Percentiles rank a stretch among this genome's conserved stretches.
These are phyloP conservation scores for Cosmopolites sordidus DNA, from an alignment of 2,888 invertebrate genomes.

Conservation along the genomic window DNA sequence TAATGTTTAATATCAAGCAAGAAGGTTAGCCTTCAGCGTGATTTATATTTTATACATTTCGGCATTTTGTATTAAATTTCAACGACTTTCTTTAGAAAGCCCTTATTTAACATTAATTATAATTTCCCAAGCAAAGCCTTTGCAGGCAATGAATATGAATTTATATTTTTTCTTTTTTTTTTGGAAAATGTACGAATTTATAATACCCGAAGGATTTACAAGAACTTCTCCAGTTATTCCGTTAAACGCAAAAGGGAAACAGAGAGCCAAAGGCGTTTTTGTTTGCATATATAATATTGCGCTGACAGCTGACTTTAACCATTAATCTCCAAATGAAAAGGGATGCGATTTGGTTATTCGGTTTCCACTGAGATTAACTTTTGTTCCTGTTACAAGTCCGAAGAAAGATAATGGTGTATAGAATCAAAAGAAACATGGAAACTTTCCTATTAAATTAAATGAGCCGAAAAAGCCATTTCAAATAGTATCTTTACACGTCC, in stretches of 20 bases:
- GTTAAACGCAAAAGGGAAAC: not conserved
- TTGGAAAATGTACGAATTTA: not conserved
- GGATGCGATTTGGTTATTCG: conserved; percentile 21
- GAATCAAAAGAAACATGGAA: no score
- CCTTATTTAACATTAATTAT: no score
- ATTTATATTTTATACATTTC: no score
- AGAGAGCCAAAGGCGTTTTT: conserved; percentile 28
- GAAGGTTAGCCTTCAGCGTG: no score
- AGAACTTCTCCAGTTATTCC: not conserved
- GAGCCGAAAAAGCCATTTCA: no score
- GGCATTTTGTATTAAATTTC: no score
- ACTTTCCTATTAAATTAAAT: no score
- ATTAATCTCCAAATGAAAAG: conserved; percentile 36
- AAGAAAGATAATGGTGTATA: not conserved
- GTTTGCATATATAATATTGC: conserved; percentile 41
- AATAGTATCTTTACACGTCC: no score
- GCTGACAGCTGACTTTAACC: conserved; percentile 40
- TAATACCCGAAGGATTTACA: not conserved
- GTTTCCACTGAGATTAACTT: conserved; percentile 11
- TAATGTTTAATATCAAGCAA: no score
- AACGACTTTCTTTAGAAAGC: no score
- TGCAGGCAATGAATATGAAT: not conserved
- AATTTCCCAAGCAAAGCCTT: not conserved
- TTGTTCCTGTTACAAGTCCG: conserved; percentile 10
- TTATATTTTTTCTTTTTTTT: not conserved